Evolutionary conservation across 2,888 invertebrate genomes (phyloP).

Genomic region (Amblyjoppa proteus): DNA sequence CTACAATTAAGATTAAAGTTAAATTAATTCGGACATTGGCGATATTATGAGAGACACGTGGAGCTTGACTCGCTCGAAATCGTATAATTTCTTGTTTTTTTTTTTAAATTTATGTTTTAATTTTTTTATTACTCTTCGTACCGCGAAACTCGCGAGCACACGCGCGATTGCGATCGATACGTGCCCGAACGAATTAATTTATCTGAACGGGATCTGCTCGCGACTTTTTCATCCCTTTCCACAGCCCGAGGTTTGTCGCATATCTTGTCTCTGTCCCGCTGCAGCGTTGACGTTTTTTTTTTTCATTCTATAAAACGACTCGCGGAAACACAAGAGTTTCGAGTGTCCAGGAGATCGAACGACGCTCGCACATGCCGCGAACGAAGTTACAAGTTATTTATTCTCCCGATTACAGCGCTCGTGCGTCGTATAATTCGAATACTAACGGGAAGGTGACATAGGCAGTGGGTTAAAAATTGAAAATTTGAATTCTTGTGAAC

Average conservation of each 20-base stretch:
- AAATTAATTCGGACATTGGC: slow-evolving; percentile 26
- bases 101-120: too few species aligned
- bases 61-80: slow-evolving; percentile 31
- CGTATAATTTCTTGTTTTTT: slow-evolving; percentile 24
- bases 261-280: slow-evolving; percentile 9
- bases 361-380: slow-evolving; percentile 53
- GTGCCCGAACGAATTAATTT: slow-evolving; percentile 66
- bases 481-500: too few species aligned
- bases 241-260: neutral
- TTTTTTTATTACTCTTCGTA: neutral
- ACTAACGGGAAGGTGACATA: neutral
- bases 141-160: slow-evolving; percentile 52
- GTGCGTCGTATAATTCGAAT: slow-evolving; percentile 15
- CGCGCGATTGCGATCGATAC: slow-evolving; percentile 65
- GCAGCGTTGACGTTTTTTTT: neutral
- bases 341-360: slow-evolving; percentile 57
- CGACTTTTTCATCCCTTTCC: slow-evolving; percentile 31
- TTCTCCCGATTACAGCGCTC: slow-evolving; percentile 55
- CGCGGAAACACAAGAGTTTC: slow-evolving; percentile 50
- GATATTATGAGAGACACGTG: neutral
- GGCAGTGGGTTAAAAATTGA: too few species aligned
- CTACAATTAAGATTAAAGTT: slow-evolving; percentile 31
- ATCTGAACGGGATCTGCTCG: slow-evolving; percentile 56
- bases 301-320: slow-evolving; percentile 16
- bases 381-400: slow-evolving; percentile 60